These are phyloP conservation scores for Monomorium pharaonis DNA, from an alignment of 1,140 invertebrate species.

Conservation along the genomic window DNA sequence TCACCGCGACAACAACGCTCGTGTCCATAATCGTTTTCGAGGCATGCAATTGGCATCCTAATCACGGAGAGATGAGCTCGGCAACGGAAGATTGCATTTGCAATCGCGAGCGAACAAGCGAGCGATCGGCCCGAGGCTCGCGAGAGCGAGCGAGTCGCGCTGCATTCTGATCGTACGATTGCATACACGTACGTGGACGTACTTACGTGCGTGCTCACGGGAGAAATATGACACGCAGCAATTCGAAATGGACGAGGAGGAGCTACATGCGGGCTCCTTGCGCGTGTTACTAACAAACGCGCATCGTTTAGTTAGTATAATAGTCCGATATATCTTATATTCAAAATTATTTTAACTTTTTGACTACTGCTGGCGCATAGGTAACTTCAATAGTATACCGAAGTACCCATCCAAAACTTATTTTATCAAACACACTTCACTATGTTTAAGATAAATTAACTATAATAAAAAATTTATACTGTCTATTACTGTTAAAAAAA, in stretches of 20 bases:
- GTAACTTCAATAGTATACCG: no score
- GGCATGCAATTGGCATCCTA: slow-evolving; percentile 44
- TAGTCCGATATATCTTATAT: no score
- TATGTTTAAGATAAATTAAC: no score
- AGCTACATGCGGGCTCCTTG: neutral
- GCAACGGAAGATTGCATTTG: slow-evolving; percentile 54
- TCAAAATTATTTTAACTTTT: no score
- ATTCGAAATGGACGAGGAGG: slow-evolving; percentile 73
- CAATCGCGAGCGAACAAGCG: slow-evolving; percentile 18
- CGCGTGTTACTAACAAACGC: no score
- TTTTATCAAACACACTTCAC: no score
- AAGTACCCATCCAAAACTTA: no score
- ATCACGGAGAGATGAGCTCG: slow-evolving; percentile 58
- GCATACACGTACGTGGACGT: slow-evolving; percentile 31
- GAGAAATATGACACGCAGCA: slow-evolving; percentile 73
- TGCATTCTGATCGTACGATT: slow-evolving; percentile 67
- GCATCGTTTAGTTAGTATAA: no score
- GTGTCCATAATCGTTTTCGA: slow-evolving; percentile 50
- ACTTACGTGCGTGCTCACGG: slow-evolving; percentile 48
- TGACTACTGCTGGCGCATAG: no score
- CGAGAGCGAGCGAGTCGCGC: slow-evolving; percentile 62
- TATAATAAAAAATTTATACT: no score
- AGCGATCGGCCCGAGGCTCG: slow-evolving; percentile 56
- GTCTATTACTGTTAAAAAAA: no score
- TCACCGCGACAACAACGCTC: slow-evolving; percentile 29